Evolutionary conservation across 2,113 vertebrate genomes (phyloP), one percentile per base, ranked within the genome.

Genomic region (Chloropsis cyanopogon): DNA sequence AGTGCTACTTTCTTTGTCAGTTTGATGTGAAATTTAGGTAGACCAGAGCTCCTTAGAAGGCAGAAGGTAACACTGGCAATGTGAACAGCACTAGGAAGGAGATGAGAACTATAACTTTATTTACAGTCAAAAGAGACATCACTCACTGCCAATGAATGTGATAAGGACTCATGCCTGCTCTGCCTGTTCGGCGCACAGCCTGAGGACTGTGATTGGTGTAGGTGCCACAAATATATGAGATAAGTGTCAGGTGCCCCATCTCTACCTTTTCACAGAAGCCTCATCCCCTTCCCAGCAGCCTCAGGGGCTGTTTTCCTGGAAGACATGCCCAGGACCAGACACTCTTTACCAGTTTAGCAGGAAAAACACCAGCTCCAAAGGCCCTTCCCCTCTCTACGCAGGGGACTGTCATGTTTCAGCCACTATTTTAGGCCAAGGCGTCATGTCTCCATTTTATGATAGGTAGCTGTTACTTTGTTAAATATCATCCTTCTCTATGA

Each of bases 161-260:
- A 6, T 44, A 39, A 76, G 52, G 16, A 80, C 9, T 5, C 10
- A 21, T 4, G 12, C 18, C 66, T 68, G 16, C 41, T 52, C 49
- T 59, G 77, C 19, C 24, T 68, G 20, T 61, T 59, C 12, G 12
- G 5, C 0, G 0, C 2, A 53, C 2, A 53, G 18, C 18, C 8
- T 6, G n/a, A 85, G 42, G 60, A 18, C 31, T 65, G 20, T 46
- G 21, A 21, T 9, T 54, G 35, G 5, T 3, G 0, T 16, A 28
- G 17, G 6, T 52, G n/a, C 14, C 39, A 50, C 6, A 7, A 50
- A 23, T 50, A 26, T 4, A 35, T 1, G 1, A 49, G 23, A 16
- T 10, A 39, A 54, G 20, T 25, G 18, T 6, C 29, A 79, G 12
- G 4, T 41, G 9, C 6, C 24, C 7, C 1, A 0, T 24, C 21